Percentiles rank a stretch among this genome's conserved stretches.
phyloP scores from a whole-genome alignment of 64 coral and sea anemone species.

The Exaiptasia diaphana region DNA sequence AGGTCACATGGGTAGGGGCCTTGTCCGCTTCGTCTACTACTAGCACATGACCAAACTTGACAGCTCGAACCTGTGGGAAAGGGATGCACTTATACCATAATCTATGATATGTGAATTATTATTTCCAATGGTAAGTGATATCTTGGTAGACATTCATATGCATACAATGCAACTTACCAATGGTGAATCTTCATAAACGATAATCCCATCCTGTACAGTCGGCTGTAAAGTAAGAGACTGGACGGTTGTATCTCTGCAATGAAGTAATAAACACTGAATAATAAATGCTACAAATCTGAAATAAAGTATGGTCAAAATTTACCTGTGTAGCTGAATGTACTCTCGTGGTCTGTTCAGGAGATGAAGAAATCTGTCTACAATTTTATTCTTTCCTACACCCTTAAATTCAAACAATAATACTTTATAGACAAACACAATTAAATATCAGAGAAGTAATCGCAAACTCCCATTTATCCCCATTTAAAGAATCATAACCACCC shows the following conservation, averaged over 20 bases:
- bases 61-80: conserved; percentile 69
- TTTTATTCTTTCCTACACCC: conserved; percentile 99
- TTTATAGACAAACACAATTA: not conserved
- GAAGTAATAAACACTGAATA: not conserved
- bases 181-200: conserved; percentile 97
- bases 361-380: conserved; percentile 92
- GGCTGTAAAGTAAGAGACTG: conserved; percentile 93
- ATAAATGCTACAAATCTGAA: too few species aligned
- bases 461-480: too few species aligned
- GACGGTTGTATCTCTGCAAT: conserved; percentile 88
- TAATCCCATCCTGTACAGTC: conserved; percentile 94
- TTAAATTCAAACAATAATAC: not conserved
- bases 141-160: too few species aligned
- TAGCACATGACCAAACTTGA: conserved; percentile 93
- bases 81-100: not conserved
- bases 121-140: not conserved
- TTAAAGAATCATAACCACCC: too few species aligned
- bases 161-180: conserved; percentile 38
- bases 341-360: conserved; percentile 89
- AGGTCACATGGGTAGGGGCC: conserved; percentile 93
- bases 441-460: too few species aligned
- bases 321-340: conserved; percentile 97
- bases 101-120: not conserved
- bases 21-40: conserved; percentile 97
- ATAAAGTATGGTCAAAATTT: not conserved